Evolutionary conservation across 53 echinoderm and acorn worm genomes (phyloP).

Genomic region (Apostichopus leukothele): DNA sequence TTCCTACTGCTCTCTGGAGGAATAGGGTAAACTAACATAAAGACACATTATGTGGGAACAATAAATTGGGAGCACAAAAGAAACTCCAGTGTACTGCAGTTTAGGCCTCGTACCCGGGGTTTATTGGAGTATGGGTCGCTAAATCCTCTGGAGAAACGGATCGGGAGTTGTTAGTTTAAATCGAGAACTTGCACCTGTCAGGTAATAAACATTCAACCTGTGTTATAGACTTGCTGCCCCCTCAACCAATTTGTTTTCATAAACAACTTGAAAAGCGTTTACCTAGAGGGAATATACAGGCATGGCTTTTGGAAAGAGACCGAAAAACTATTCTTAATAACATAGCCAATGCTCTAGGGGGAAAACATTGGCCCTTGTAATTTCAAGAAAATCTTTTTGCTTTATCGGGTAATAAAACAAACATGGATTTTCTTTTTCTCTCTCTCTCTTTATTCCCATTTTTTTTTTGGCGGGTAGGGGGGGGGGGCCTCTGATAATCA

Average conservation of each 20-base stretch:
- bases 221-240: not conserved
- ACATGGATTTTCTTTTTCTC: not conserved
- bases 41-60: constrained; percentile 41
- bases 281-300: not conserved
- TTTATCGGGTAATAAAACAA: not conserved
- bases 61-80: constrained; percentile 13
- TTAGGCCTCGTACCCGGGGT: constrained; percentile 2
- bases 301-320: not conserved
- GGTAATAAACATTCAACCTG: constrained; percentile 10
- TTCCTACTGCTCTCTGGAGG: constrained; percentile 22
- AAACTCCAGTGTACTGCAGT: constrained; percentile 6
- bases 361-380: constrained; percentile 4
- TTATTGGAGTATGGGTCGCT: not conserved
- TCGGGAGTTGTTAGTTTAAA: constrained; percentile 1
- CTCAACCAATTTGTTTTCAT: constrained; percentile 43
- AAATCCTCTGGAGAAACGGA: constrained; percentile 11
- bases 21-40: constrained; percentile 28
- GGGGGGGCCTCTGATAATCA: not conserved
- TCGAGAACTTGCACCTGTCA: constrained; percentile 27
- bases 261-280: not conserved
- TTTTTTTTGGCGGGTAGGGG: no score
- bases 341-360: not conserved
- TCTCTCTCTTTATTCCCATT: not conserved
- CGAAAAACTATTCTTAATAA: constrained; percentile 1
- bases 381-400: not conserved